Evolutionary conservation across 2,888 invertebrate species (phyloP), one percentile per base, ranked within the genome.

Genomic region (Siphlonurus alternatus): DNA sequence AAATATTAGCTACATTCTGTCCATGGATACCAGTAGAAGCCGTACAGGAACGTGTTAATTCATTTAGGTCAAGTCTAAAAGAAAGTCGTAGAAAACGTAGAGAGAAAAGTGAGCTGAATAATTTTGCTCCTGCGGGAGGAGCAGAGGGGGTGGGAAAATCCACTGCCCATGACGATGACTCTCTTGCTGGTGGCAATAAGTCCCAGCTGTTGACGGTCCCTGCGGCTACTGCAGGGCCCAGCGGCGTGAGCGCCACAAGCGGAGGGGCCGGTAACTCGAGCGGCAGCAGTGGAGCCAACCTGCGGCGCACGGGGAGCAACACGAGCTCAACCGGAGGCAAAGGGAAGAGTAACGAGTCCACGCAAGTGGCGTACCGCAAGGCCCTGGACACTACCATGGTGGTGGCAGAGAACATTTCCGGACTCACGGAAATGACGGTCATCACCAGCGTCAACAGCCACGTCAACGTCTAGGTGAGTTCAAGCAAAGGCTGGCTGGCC

Each of bases 1-100:
- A 89, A 74, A 85, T 89, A 70, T 75, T 87, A 69, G 67, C 65
- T 5, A 63, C 67, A 22, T 19, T 71, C 22, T 68, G 66, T 22
- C 69, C 69, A 0, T 69, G 69, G 62, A 59, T 64, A 25, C 64
- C 66, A 53, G 63, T 66, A 10, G 68, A 67, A 25, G 66, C 62
- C 18, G 65, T 68, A n/a, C 64, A 65, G 18, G 66, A 67, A 25
- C 61, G 67, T 10, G 66, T 68, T 25, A 67, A 67, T 15, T 67
- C 67, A 7, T 60, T 68, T 51, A 51, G 63, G 62, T 67, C 67
- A 59, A 67, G 67, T 62, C 54, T 68, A 59, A 78, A 75, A 70
- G 71, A 73, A 71, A 81, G 74, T 53, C 61, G 66, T 24, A 56
- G 63, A 23, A 61, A 61, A 24, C 54, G 63, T 53, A 59, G 62